Evolutionary conservation across 2,113 vertebrate genomes (phyloP).

Genomic region (Chinchilla lanigera): DNA sequence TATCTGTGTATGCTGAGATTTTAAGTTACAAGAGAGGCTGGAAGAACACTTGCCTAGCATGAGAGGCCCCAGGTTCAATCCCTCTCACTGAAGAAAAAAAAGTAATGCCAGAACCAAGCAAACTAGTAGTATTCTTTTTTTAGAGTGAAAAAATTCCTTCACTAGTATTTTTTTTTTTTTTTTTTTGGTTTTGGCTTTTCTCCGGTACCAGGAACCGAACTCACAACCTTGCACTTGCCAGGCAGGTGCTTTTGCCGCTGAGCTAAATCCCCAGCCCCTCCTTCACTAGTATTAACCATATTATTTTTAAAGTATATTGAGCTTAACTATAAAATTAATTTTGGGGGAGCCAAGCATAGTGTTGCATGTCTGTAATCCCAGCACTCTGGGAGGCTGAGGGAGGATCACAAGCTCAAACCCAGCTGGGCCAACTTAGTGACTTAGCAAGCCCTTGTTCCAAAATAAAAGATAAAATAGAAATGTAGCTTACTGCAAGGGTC

Average conservation of each 20-base stretch:
- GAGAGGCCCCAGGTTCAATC: background rate
- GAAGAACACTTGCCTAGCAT: background rate
- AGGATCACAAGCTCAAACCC: background rate
- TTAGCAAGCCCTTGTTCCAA: background rate
- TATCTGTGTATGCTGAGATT: background rate
- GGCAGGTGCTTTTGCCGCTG: too few relatives aligned
- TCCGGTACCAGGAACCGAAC: too few relatives aligned
- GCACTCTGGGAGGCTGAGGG: background rate
- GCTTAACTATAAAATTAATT: constrained; percentile 5
- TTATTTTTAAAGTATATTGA: background rate
- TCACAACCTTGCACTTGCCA: too few relatives aligned
- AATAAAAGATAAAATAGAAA: background rate
- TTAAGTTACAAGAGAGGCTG: background rate
- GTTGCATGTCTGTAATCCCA: background rate
- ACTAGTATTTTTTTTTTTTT: too few relatives aligned
- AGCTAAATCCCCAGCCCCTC: too few relatives aligned
- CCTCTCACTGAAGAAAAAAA: background rate
- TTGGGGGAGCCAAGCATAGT: background rate
- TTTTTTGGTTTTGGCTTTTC: too few relatives aligned
- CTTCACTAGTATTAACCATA: background rate
- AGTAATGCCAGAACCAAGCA: background rate
- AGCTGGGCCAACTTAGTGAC: background rate
- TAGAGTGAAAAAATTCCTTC: background rate
- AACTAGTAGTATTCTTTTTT: constrained; percentile 22
- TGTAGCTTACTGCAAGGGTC: background rate